Base-by-base conservation (phyloP, 2,113 vertebrate genomes). In the Psammodynastes pulverulentus region DNA sequence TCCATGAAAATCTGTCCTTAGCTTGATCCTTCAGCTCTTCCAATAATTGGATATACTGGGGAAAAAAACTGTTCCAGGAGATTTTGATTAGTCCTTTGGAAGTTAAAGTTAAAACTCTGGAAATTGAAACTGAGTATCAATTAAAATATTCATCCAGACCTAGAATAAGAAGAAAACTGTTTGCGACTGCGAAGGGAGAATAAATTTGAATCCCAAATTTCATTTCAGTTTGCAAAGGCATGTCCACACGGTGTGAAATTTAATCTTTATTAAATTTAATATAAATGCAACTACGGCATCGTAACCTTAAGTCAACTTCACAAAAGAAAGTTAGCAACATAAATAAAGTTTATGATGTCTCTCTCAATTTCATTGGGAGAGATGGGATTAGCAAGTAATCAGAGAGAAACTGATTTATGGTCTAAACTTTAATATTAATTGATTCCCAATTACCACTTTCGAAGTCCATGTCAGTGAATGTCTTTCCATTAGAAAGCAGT, bases 401-500 rank as follows among this genome's bases (percentile, higher is more conserved):
- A 84, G 43, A 89, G 45, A 86, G 72, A 86, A 56, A 89, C 85
- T 15, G 79, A 85, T 92, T 58, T 79, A 88, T 92, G 84, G 51
- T 46, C 45, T 89, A 29, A 92, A 85, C 15, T 51, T 92, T 26
- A 48, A 89, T 89, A 58, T 89, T 92, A 92, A 92, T 89, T 86
- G 91, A 92, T 86, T 62, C n/a, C 72, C 91, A 58, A 51, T 89
- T 92, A 89, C 45, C 21, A 58, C 53, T 62, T 89, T 92, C 86
- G 87, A 79, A 92, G 53, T n/a, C 45, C 56, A 34, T 43, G 91
- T 45, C 72, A 62, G 52, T 85, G 88, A 92, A 92, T 53, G 58
- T 51, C 52, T 92, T 92, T 89, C 79, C 79, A 89, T 92, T 92
- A 86, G 23, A 46, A 89, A n/a, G 62, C 72, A 86, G 72, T 89